Evolutionary conservation across 2,888 invertebrate species (phyloP), one percentile per base, ranked within the genome.

Genomic region (Lepidochitona cinerea): DNA sequence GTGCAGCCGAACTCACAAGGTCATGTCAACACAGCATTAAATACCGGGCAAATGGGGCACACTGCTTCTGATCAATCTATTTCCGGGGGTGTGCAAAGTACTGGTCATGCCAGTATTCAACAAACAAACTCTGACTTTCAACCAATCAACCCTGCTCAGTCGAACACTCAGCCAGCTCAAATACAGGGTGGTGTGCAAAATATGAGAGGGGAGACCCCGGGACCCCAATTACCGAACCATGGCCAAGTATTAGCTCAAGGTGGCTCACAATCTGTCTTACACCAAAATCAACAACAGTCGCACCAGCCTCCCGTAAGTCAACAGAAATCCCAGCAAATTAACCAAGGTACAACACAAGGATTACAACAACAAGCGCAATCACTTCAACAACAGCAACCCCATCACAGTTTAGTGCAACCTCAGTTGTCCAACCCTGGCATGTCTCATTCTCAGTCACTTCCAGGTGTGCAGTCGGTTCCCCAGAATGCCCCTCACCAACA

Each of bases 1-100:
- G 80, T 80, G 68, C 77, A 79, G 26, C 64, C 64, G 26, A 14
- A 26, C 18, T 66, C 66, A 4, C 66, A 66, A 36, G 37, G 37
- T 14, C n/a, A 37, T 66, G 66, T 35, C 4, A n/a, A n/a, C n/a
- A 33, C 64, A 26, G 66, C 36, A 14, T n/a, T 37, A 1, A 35
- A 35, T 33, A 64, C 49, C 18, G 59, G 59, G 23, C 59, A 29
- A 26, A 59, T 59, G 4, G 59, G 23, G 26, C 59, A 59, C 29
- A 2, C 14, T 23, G 14, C 59, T 4, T 14, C 12, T 29, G 59
- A 59, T 4, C 59, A 59, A 26, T 14, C 29, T 18, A 12, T 59
- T 23, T 14, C 59, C 23, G 59, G 59, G 4, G 59, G 23, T 23
- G 32, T 29, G 18, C 26, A 23, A 4, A 59, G 29, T 29, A 14